Base-by-base conservation (phyloP, 2,113 vertebrate species). In the Bubo blakistoni region DNA sequence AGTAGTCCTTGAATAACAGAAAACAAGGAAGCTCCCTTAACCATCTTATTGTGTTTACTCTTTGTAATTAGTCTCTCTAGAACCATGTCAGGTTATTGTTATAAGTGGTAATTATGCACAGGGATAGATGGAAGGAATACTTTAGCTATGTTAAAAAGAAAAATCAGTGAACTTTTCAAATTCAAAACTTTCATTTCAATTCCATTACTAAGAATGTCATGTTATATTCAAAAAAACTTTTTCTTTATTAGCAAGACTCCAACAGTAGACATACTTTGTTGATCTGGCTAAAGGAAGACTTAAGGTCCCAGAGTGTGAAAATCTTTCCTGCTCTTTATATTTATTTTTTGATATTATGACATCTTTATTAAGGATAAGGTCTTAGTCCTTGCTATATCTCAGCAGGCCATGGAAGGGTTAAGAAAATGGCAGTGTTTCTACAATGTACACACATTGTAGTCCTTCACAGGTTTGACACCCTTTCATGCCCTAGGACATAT, bases 171-270 rank as follows among this genome's bases (percentile, higher is more conserved):
- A 27, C 6, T 71, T 78, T 81, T 81, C 2, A 67, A 77, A 66
- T 58, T 82, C 4, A 78, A 77, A 83, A 47, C 7, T 72, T 91
- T 34, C 20, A 11, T 84, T 88, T 83, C 9, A 65, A 29, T 66
- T 88, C 8, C 1, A 25, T 32, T 83, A 86, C 17, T 26, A 65
- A 66, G 8, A 70, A 21, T 44, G 57, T 13, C 54, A 58, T 4
- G 2, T 29, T 62, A 52, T 36, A 38, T n/a, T 47, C 0, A 67
- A 61, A 66, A 29, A 32, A 1, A 1, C 0, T 11, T 3, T 5
- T 55, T 61, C 58, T 55, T 72, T 11, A 30, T 72, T 46, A 36
- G 1, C n/a, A 62, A 73, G 19, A 62, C 2, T 81, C 7, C 20
- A 88, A 32, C 2, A 70, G 7, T 54, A 81, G 81, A 76, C 9